Evolutionary conservation across 2,797 vertebrate species (phyloP).

Genomic region (Gymnocypris eckloni): DNA sequence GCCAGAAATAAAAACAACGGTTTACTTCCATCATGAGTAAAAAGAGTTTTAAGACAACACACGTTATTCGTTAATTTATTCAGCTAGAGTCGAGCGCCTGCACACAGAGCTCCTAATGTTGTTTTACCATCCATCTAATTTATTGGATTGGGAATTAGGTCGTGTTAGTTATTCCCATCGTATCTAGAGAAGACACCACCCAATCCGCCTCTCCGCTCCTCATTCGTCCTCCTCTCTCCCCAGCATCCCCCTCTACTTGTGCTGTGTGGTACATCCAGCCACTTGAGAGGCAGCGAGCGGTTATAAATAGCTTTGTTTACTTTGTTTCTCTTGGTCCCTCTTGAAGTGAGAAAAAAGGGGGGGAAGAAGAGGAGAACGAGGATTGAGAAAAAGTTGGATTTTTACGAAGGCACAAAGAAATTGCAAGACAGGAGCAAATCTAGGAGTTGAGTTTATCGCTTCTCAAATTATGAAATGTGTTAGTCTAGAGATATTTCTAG

Average conservation of each 20-base stretch:
- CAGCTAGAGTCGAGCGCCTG: slow-evolving; percentile 19
- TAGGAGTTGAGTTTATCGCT: neutral
- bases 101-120: slow-evolving; percentile 24
- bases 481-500: neutral
- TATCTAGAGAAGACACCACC: slow-evolving; percentile 34
- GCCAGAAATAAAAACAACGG: slow-evolving; percentile 21
- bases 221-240: slow-evolving; percentile 23
- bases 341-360: slow-evolving; percentile 23
- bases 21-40: slow-evolving; percentile 18
- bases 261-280: slow-evolving; percentile 40
- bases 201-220: slow-evolving; percentile 12
- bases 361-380: neutral
- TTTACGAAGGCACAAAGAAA: neutral
- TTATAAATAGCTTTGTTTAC: slow-evolving; percentile 61
- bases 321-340: slow-evolving; percentile 45
- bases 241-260: slow-evolving; percentile 22
- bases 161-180: slow-evolving; percentile 40
- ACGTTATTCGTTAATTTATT: slow-evolving; percentile 41
- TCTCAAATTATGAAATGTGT: neutral
- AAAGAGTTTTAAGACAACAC: neutral
- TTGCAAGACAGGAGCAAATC: neutral
- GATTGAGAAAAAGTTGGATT: neutral
- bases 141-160: slow-evolving; percentile 40
- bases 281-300: slow-evolving; percentile 46
- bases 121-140: slow-evolving; percentile 39